A percentile compares a stretch with the other conserved stretches of the same genome.
Conservation (phyloP, 1,140 invertebrate species). For the Zaprionus gabonicus region DNA sequence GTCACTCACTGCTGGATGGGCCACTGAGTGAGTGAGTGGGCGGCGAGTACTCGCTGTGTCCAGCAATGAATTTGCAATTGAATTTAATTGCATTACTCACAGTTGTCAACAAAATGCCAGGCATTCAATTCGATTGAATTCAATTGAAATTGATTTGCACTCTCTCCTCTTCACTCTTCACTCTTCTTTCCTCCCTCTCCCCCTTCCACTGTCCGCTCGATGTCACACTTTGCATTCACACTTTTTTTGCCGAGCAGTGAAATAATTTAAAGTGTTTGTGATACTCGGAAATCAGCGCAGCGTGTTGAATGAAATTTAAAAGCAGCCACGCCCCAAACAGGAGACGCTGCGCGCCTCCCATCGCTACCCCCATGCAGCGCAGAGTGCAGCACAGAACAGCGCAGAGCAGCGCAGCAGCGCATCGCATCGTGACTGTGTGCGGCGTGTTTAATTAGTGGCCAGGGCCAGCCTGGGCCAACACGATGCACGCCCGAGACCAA, state of each 20-base stretch:
- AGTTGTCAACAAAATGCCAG: slow-evolving; percentile 80
- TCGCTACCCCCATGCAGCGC: not conserved
- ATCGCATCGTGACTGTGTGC: slow-evolving; percentile 5
- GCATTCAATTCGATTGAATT: slow-evolving; percentile 78
- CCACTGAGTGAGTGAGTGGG: not conserved
- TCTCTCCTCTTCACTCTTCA: not conserved
- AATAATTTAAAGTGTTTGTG: slow-evolving; percentile 57
- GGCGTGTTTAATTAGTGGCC: slow-evolving; percentile 37
- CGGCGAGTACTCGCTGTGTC: slow-evolving; percentile 19
- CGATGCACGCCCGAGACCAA: not conserved
- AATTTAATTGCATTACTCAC: slow-evolving; percentile 82
- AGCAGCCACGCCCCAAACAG: slow-evolving; percentile 2
- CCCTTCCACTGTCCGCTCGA: slow-evolving; percentile 29
- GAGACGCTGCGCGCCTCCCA: not conserved
- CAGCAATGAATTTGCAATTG: slow-evolving; percentile 78
- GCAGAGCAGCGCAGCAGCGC: not conserved
- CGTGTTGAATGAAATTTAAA: slow-evolving; percentile 65
- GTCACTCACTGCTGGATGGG: not conserved
- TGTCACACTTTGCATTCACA: slow-evolving; percentile 73
- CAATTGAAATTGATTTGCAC: slow-evolving; percentile 79
- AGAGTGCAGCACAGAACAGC: not conserved
- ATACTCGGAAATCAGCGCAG: slow-evolving; percentile 47
- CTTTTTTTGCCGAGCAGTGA: slow-evolving; percentile 37
- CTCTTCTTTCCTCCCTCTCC: not conserved
- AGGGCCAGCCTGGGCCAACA: slow-evolving; percentile 18